Conservation (phyloP, 2,113 vertebrate species). For the Hemibagrus wyckioides region DNA sequence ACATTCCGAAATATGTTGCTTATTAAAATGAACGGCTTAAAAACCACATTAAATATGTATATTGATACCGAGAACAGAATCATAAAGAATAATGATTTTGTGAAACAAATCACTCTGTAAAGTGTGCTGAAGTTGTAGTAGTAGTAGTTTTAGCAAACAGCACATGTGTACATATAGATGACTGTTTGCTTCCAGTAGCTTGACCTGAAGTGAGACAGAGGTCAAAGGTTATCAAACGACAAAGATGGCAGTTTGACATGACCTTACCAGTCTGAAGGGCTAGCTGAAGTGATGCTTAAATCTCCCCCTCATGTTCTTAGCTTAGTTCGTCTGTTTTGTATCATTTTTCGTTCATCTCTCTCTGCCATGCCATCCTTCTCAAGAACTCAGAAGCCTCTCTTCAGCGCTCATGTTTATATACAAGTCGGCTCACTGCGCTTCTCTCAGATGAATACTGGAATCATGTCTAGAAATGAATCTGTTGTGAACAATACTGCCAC, state of each 20-base stretch:
- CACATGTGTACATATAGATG: neutral
- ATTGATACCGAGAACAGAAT: neutral
- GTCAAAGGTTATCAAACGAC: constrained; percentile 51
- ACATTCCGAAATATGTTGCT: neutral
- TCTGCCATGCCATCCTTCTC: neutral
- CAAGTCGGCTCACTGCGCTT: neutral
- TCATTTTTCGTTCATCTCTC: neutral
- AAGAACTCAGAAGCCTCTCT: neutral
- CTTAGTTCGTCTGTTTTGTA: neutral
- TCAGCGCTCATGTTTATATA: neutral
- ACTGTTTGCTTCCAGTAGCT: neutral
- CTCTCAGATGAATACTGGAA: constrained; percentile 11
- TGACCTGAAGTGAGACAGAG: constrained; percentile 18
- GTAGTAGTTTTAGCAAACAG: neutral
- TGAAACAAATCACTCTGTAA: neutral
- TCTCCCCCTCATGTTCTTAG: neutral
- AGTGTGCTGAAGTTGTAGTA: neutral
- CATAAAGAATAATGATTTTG: neutral
- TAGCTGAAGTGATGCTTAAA: neutral
- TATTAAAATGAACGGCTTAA: neutral
- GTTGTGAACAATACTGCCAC: constrained; percentile 88
- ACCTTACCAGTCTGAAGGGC: neutral
- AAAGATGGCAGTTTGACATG: neutral
- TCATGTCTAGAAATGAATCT: constrained; percentile 32
- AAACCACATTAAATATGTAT: neutral